Conservation (phyloP, 2,113 vertebrate species). For the Rhodinocichla rosea region DNA sequence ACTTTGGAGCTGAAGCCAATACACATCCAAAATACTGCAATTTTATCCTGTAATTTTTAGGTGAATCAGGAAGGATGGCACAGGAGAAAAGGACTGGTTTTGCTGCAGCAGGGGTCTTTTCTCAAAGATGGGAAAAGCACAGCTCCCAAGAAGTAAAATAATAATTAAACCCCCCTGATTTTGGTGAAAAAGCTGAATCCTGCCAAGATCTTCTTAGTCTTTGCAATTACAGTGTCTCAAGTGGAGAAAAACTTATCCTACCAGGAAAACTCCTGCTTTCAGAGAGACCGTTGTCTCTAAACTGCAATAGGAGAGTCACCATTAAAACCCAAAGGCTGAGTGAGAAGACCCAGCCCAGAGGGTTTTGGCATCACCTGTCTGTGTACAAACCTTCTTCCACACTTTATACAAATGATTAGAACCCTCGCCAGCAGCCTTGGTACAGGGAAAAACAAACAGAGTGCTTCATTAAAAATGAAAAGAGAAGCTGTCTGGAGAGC, state of each 20-base stretch:
- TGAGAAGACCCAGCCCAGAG: conserved; percentile 24
- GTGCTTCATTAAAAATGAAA: conserved; percentile 74
- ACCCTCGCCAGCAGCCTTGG: conserved; percentile 83
- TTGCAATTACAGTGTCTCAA: neutral
- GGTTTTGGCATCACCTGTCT: conserved; percentile 35
- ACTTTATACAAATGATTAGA: conserved; percentile 88
- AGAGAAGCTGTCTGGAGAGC: neutral
- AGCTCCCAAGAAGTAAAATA: neutral
- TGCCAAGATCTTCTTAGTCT: neutral
- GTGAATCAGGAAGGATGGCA: neutral
- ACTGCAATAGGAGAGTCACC: conserved; percentile 44
- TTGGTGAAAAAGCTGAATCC: neutral
- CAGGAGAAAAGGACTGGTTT: neutral
- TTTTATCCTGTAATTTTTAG: neutral
- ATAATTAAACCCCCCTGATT: neutral
- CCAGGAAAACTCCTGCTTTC: neutral
- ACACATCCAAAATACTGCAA: neutral
- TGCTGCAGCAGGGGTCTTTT: neutral
- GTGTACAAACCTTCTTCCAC: conserved; percentile 96
- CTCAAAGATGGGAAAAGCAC: neutral
- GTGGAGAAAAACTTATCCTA: neutral
- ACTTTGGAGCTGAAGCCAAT: neutral
- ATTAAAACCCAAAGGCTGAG: conserved; percentile 48
- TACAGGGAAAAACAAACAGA: conserved; percentile 75
- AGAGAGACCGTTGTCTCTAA: conserved; percentile 50